Base-by-base conservation (phyloP, 2,797 vertebrate genomes). In the Yasuhikotakia modesta region DNA sequence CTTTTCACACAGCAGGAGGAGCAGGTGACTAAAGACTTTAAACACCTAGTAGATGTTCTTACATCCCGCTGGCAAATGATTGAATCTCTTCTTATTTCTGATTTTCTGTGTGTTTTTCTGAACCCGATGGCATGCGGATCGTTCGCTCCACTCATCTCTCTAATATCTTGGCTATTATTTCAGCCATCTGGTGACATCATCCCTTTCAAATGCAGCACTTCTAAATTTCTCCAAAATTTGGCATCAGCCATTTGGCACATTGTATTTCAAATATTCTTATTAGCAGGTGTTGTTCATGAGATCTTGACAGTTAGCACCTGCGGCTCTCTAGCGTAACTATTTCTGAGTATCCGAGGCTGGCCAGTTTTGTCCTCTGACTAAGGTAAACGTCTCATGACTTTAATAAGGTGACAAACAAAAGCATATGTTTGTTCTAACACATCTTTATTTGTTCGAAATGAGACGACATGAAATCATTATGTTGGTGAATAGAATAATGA, bases 21-120 rank as follows among this genome's bases (percentile, higher is more conserved):
- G 86, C 90, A 89, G 90, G 90, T 91, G 89, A 91, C 85, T 86
- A 88, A 90, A 86, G 84, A 87, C 87, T 91, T 91, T 85, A 92
- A 89, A 92, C 90, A 92, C 90, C 88, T 92, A 88, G 88, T 81
- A 45, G 82, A 87, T 46, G 61, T 64, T 66, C 14, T 66, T 45
- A 61, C 24, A 12, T 30, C 24, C 3, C 27, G 14, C 16, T 12
- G 13, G 10, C 16, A 2, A 21, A 21, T 71, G 39, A 7, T 57
- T 71, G 21, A 17, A 32, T 24, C 60, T 21, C 27, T 45, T 45
- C 57, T n/a, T n/a, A n/a, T n/a, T n/a, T n/a, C n/a, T n/a, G n/a
- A n/a, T n/a, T 70, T 19, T 73, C 52, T 48, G 35, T 19, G 16
- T 10, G 48, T 8, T 53, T 64, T 0, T 76, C 24, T 35, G 8